Evolutionary conservation across 2,888 invertebrate genomes (phyloP), one percentile per base, ranked within the genome.

Genomic region (Hirtodrosophila confusa): DNA sequence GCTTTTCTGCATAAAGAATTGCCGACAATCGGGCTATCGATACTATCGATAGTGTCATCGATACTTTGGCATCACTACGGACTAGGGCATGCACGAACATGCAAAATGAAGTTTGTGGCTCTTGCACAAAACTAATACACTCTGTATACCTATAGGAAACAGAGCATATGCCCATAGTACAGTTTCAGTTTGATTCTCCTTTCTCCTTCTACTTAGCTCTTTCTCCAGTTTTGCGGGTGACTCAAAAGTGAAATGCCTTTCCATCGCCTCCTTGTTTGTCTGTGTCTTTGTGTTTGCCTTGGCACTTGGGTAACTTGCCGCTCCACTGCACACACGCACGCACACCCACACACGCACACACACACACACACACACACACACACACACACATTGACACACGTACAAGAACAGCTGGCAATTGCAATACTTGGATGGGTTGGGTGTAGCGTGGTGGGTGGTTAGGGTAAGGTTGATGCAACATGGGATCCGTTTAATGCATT

Each of bases 401-500:
- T 35, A 17, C 45, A 44, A 35, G 9, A 36, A 45, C 35, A 56
- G 29, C 40, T 44, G 41, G 29, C 36, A 43, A 39, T 4, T 44
- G 41, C 29, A 57, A 44, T 43, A 23, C 12, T 24, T 12, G 29
- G 37, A 10, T 23, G 23, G 10, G 10, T 43, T 23, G 37, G 23
- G 6, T 17, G n/a, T 11, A 0, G 43, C 11, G n/a, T 27, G 17
- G 50, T n/a, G 11, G 41, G 4, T 10, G 23, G 10, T 2, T 29
- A 27, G 6, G 17, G 17, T 17, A 27, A 27, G 31, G 31, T 9
- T 44, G 29, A 12, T 50, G 50, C 36, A 37, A 47, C 51, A 39
- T 65, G 66, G 72, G 47, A 62, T 55, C 24, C 71, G 48, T 71
- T 71, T 64, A 80, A 82, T 82, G 80, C 80, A 82, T 82, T 82